Evolutionary conservation across 2,888 invertebrate species (phyloP).

Genomic region (Zygogramma bicolorata): DNA sequence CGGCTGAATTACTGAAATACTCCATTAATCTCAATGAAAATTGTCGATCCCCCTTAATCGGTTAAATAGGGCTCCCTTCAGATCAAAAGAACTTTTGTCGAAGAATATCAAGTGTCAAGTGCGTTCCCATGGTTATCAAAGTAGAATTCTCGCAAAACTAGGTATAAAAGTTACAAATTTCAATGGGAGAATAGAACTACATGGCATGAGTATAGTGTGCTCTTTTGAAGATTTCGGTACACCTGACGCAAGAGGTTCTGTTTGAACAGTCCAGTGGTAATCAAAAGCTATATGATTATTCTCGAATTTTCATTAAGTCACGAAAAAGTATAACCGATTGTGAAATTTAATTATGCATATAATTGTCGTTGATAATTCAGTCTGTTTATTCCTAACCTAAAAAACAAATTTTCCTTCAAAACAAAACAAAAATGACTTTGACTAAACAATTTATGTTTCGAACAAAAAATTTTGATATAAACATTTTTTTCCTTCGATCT

Average conservation of each 20-base stretch:
- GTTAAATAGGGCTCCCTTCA: conserved; percentile 38
- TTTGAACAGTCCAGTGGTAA: conserved; percentile 14
- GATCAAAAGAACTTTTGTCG: conserved; percentile 36
- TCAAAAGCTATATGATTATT: background rate
- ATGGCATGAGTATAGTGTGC: conserved; percentile 42
- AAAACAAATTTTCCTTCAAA: too few species aligned
- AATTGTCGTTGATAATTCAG: too few species aligned
- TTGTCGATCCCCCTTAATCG: background rate
- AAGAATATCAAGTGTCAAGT: conserved; percentile 64
- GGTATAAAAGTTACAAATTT: conserved; percentile 65
- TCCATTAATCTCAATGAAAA: background rate
- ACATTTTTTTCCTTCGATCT: too few species aligned
- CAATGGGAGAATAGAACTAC: conserved; percentile 58
- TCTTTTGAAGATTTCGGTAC: conserved; percentile 23
- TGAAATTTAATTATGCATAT: too few species aligned
- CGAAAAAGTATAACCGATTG: too few species aligned
- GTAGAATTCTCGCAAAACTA: conserved; percentile 59
- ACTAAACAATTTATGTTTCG: too few species aligned
- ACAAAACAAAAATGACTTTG: too few species aligned
- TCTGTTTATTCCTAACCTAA: too few species aligned
- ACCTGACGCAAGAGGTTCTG: conserved; percentile 27
- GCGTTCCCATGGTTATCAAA: conserved; percentile 64
- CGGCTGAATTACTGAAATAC: background rate
- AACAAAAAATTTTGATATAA: too few species aligned
- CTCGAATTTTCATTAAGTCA: too few species aligned